Evolutionary conservation across 2,797 vertebrate genomes (phyloP).

Genomic region (Sciurus carolinensis): DNA sequence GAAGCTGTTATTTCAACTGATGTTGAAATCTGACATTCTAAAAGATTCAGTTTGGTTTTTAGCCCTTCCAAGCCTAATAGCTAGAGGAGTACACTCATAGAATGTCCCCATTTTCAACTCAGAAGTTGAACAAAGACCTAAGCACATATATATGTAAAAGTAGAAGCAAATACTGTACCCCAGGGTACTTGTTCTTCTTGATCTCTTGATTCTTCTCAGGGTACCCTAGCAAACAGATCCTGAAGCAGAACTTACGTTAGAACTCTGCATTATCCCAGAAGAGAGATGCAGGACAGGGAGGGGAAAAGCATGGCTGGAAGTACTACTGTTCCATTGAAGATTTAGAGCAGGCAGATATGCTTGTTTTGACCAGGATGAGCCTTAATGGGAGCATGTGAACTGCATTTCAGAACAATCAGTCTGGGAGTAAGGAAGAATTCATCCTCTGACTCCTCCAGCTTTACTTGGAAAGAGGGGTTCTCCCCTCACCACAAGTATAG

Average conservation of each 20-base stretch:
- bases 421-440: background rate
- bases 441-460: background rate
- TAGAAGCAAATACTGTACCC: background rate
- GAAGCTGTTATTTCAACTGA: constrained; percentile 16
- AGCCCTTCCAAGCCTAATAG: background rate
- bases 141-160: background rate
- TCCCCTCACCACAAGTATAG: background rate
- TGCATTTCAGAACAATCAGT: background rate
- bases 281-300: background rate
- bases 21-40: constrained; percentile 34
- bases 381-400: background rate
- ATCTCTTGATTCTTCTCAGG: background rate
- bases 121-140: background rate
- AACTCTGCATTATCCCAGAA: background rate
- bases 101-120: background rate
- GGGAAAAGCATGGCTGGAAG: background rate
- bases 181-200: background rate
- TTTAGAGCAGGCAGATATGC: background rate
- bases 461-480: background rate
- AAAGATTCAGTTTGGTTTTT: background rate
- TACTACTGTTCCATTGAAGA: background rate
- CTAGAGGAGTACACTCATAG: background rate
- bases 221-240: background rate
- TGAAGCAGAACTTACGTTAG: background rate
- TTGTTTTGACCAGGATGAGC: background rate